Evolutionary conservation across 2,113 vertebrate species (phyloP), one percentile per base, ranked within the genome.

Genomic region (Xenopus laevis): DNA sequence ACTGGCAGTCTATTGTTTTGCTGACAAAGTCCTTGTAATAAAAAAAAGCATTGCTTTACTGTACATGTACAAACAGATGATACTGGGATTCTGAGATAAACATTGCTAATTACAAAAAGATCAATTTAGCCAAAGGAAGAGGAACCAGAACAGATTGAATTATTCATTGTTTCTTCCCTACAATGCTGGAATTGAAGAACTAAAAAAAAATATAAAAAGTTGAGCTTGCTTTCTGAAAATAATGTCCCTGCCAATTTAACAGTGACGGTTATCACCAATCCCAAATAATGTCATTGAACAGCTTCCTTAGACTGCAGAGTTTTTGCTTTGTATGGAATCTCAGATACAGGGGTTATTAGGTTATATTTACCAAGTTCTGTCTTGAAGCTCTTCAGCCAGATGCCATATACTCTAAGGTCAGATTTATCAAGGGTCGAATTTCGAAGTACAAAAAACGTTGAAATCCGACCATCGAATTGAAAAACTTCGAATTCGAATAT

Each of bases 21-120:
- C 5, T 58, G 55, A 17, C 16, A 16, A n/a, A n/a, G 55, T 20
- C 55, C 55, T 6, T 58, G 17, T 9, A 58, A 50, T 13, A 50
- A 68, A 50, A 27, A n/a, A 27, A 55, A 33, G 21, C 65, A 40
- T 40, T 4, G 8, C 57, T 74, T 20, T 10, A 66, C 55, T 53
- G 17, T 61, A 61, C 21, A 53, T 46, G 57, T 69, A 58, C 45
- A 45, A 64, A 45, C 45, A 68, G 44, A 30, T 33, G 30, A 79
- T 79, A 78, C 15, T 78, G 60, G 68, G 65, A 71, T 83, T 78
- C 77, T 81, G 57, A 0, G 20, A 57, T 79, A 73, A 71, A 71
- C 79, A 46, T 69, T 81, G 79, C 60, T 79, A 67, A 78, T 78
- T 67, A 82, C 79, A 82, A 83, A 80, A 83, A 83, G 71, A 81